Percentiles rank a stretch among this genome's conserved stretches.
Evolutionary conservation across 2,113 vertebrate genomes (phyloP).

Genomic region (Triplophysa dalaica): DNA sequence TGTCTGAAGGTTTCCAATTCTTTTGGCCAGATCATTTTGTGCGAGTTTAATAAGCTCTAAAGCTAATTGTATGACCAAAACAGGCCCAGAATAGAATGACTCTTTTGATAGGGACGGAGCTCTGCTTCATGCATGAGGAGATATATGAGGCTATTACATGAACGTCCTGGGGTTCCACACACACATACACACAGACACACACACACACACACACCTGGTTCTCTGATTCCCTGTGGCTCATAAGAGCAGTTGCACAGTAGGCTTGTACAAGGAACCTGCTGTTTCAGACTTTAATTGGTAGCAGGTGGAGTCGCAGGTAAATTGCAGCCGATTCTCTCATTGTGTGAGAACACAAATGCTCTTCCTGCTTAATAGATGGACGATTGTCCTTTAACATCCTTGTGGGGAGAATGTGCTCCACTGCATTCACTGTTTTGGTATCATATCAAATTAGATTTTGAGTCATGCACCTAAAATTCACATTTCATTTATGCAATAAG

Average conservation of each 20-base stretch:
- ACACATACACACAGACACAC: slow-evolving; percentile 51
- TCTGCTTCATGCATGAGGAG: slow-evolving; percentile 61
- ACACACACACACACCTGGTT: slow-evolving; percentile 61
- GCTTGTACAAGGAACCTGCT: slow-evolving; percentile 68
- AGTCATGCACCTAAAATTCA: neutral
- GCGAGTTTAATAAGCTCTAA: neutral
- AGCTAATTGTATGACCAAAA: neutral
- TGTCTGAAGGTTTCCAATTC: neutral
- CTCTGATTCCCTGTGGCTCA: slow-evolving; percentile 56
- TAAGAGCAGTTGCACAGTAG: slow-evolving; percentile 62
- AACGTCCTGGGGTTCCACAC: slow-evolving; percentile 61
- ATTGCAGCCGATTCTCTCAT: slow-evolving; percentile 44
- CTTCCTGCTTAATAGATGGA: neutral
- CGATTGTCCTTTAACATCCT: slow-evolving; percentile 8
- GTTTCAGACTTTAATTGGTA: slow-evolving; percentile 71
- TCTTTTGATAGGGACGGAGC: slow-evolving; percentile 13
- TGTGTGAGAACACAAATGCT: neutral
- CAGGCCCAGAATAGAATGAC: no score
- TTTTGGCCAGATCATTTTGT: neutral
- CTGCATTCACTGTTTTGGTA: neutral
- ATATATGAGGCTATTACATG: slow-evolving; percentile 71
- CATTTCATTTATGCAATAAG: neutral
- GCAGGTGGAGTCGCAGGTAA: slow-evolving; percentile 61
- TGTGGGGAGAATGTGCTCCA: neutral
- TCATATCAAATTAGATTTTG: neutral